Evolutionary conservation across 2,797 vertebrate species (phyloP).

Genomic region (Meriones psammophilus): DNA sequence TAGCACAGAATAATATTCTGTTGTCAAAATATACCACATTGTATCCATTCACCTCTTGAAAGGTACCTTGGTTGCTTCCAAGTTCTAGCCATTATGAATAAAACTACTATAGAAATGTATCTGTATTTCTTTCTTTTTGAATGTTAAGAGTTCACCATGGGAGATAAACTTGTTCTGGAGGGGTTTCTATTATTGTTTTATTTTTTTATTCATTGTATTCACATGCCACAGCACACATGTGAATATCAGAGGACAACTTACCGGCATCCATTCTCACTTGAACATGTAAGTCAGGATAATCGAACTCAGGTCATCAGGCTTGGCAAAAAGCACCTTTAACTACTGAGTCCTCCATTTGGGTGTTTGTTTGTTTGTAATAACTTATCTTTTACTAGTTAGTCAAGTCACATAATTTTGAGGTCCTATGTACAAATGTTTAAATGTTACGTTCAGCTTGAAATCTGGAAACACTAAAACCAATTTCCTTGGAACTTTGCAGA

Average conservation of each 20-base stretch:
- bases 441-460: conserved; percentile 15
- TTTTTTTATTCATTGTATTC: neutral
- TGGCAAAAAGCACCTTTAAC: neutral
- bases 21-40: conserved; percentile 3
- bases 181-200: neutral
- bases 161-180: conserved; percentile 11
- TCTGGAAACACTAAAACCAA: conserved; percentile 28
- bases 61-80: conserved; percentile 33
- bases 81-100: conserved; percentile 47
- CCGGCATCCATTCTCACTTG: neutral
- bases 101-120: conserved; percentile 2
- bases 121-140: conserved; percentile 35
- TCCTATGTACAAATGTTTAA: neutral
- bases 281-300: neutral
- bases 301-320: neutral
- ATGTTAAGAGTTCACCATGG: neutral
- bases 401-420: conserved; percentile 39
- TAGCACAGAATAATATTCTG: neutral
- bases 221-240: neutral
- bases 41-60: conserved; percentile 16
- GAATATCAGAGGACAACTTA: neutral
- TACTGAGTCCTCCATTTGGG: neutral
- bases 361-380: neutral
- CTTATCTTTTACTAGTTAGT: conserved; percentile 44
- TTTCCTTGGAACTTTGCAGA: conserved; percentile 89